Percentiles rank a stretch among this genome's conserved stretches.
Conservation (phyloP, 1,140 invertebrate genomes). For the Drosophila trapezifrons region DNA sequence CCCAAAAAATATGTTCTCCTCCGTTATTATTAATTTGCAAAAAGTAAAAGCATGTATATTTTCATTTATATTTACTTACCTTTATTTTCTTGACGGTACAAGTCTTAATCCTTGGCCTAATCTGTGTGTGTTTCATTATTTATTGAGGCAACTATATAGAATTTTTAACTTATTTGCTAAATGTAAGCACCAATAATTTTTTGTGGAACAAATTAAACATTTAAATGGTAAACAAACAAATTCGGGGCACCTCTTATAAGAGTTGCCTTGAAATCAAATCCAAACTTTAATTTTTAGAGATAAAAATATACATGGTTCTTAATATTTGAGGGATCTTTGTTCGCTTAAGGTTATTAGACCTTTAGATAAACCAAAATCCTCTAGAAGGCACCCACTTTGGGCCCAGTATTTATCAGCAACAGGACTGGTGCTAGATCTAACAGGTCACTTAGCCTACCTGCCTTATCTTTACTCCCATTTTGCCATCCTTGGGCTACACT, state of each 20-base stretch:
- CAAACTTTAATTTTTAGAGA: too few relatives aligned
- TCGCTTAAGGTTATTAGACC: too few relatives aligned
- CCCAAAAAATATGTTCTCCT: not conserved
- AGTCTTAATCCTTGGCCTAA: not conserved
- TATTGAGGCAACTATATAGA: not conserved
- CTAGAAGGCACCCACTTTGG: not conserved
- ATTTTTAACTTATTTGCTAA: not conserved
- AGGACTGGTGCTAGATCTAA: not conserved
- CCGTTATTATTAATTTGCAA: not conserved
- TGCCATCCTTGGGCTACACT: too few relatives aligned
- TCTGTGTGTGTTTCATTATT: conserved; percentile 1
- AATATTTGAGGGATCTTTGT: too few relatives aligned
- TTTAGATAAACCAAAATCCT: too few relatives aligned
- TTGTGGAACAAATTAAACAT: not conserved
- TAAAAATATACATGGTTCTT: too few relatives aligned
- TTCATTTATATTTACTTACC: not conserved
- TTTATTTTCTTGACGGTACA: conserved; percentile 1
- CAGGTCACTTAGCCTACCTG: not conserved
- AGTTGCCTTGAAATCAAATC: too few relatives aligned
- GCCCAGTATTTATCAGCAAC: not conserved
- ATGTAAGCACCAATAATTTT: not conserved
- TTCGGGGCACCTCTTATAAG: too few relatives aligned
- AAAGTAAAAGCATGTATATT: conserved; percentile 2
- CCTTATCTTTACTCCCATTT: not conserved
- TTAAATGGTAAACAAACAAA: not conserved